Conservation (phyloP, 1,140 invertebrate species). For the Platyscapa corneri region DNA sequence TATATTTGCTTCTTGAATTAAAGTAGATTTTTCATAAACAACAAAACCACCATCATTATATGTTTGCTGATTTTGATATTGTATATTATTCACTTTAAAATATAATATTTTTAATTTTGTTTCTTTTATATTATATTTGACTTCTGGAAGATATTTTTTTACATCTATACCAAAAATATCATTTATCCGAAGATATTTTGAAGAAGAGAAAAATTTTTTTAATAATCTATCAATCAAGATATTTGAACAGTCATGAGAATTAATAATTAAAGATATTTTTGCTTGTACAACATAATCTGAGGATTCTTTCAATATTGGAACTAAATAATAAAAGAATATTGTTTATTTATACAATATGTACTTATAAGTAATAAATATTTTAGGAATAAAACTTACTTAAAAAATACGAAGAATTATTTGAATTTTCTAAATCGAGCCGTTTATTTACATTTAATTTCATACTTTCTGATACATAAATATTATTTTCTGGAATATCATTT, state of each 20-base stretch:
- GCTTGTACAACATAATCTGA: constrained; percentile 20
- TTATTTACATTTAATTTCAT: constrained; percentile 73
- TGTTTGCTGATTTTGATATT: constrained; percentile 55
- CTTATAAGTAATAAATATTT: not conserved
- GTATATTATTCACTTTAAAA: constrained; percentile 72
- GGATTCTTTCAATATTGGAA: constrained; percentile 25
- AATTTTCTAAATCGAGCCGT: constrained; percentile 48
- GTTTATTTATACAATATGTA: constrained; percentile 10
- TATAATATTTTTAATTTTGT: constrained; percentile 66
- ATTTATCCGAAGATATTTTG: constrained; percentile 73
- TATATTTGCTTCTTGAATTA: constrained; percentile 72
- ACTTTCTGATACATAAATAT: constrained; percentile 73
- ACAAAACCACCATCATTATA: constrained; percentile 67
- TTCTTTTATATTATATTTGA: constrained; percentile 64
- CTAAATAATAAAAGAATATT: constrained; percentile 10
- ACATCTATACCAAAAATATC: constrained; percentile 75
- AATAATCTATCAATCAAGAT: constrained; percentile 72
- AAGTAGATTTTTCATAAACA: constrained; percentile 69
- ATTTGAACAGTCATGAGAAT: constrained; percentile 37
- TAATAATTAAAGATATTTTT: constrained; percentile 43
- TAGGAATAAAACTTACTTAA: constrained; percentile 57
- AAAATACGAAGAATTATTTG: constrained; percentile 55
- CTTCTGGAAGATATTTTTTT: constrained; percentile 71
- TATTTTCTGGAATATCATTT: constrained; percentile 61
- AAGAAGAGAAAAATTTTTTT: constrained; percentile 76